These are phyloP conservation scores for Tetraneura akinire DNA, from an alignment of 1,140 invertebrate species.

Conservation along the genomic window DNA sequence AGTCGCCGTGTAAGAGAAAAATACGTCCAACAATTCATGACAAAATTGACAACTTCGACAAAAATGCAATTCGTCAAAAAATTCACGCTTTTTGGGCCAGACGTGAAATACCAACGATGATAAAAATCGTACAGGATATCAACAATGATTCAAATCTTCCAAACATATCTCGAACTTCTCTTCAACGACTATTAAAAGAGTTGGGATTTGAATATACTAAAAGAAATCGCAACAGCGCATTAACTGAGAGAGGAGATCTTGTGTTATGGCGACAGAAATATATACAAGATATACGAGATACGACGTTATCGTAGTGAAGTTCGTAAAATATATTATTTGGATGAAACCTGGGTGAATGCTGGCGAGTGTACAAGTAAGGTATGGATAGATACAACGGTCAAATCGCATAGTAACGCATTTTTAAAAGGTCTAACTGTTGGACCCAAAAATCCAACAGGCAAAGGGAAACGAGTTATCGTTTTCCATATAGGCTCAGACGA, in stretches of 20 bases:
- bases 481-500: background rate
- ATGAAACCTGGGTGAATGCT: too few relatives aligned
- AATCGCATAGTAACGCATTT: too few relatives aligned
- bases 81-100: slow-evolving; percentile 15
- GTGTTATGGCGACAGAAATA: background rate
- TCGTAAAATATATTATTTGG: too few relatives aligned
- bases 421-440: too few relatives aligned
- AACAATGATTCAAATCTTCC: slow-evolving; percentile 30
- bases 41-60: background rate
- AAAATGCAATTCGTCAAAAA: background rate
- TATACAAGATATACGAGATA: too few relatives aligned
- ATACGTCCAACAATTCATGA: background rate
- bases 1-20: background rate
- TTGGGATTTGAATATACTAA: slow-evolving; percentile 23
- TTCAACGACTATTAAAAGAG: background rate
- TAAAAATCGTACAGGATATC: background rate
- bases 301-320: too few relatives aligned
- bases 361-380: too few relatives aligned
- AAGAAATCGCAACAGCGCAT: background rate
- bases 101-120: background rate
- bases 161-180: background rate
- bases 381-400: too few relatives aligned
- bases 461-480: background rate
- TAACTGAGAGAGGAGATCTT: slow-evolving; percentile 4
- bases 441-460: background rate